Base-by-base conservation (phyloP, 92 coral and sea anemone genomes). In the Isaurus tuberculatus region DNA sequence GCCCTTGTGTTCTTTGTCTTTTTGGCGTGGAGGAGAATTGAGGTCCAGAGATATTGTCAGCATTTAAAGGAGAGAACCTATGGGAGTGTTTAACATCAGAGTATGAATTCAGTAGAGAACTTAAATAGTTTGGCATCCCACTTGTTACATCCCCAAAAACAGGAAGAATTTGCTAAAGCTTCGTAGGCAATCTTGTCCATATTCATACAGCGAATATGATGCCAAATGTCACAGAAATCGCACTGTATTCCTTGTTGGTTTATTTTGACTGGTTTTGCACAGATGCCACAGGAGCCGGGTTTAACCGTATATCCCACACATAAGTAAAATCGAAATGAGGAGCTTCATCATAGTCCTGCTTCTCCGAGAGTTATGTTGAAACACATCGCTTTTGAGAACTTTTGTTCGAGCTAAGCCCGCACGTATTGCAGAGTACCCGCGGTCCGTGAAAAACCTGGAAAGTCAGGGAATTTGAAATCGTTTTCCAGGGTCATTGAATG, bases 91-190 rank as follows among this genome's bases (percentile, higher is more conserved):
- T 63, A 27, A 16, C 43, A 36, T 73, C 79, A 73, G 79, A 73
- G 51, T 15, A 31, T 30, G 79, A 73, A 40, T 40, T 40, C n/a
- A 84, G 63, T n/a, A 88, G 68, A 36, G 88, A 75, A 37, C 70
- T 84, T 7, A 82, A 83, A 40, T 46, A 88, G 88, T 84, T 88
- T 23, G 81, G 88, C 16, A 88, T 17, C 29, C 91, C 91, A 67
- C 15, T 61, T 58, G 25, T 11, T 42, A 55, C 91, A 88, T 67
- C 14, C 49, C 90, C 86, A 87, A 1, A 87, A 34, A 64, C 69
- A 64, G 30, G 69, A 27, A 27, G 34, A 64, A 43, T 81, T 87
- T 58, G 90, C 86, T 20, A 81, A 55, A 65, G 75, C 86, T 61
- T 87, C 83, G 68, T 87, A 87, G n/a, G 27, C 42, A 3, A 29